Base-by-base conservation (phyloP, 2,797 vertebrate species). In the Falco biarmicus region DNA sequence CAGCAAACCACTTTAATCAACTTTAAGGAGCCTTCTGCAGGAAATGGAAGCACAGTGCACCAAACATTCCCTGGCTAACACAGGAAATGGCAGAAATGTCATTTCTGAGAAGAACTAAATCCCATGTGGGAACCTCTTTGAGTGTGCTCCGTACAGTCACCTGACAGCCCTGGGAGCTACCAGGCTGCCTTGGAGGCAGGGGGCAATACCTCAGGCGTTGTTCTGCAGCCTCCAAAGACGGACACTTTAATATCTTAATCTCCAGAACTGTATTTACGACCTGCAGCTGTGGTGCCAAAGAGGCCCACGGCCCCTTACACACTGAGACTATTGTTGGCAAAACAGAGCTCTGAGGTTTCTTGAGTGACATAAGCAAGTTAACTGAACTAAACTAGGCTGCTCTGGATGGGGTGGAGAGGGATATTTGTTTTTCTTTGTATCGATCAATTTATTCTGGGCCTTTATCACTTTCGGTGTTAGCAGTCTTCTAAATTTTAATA, bases 231-330 rank as follows among this genome's bases (percentile, higher is more conserved):
- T 71, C 81, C 87, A 54, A 9, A 73, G 73, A 81, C 75, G 70
- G 74, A 37, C 66, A 77, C 64, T 95, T 92, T 57, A 93, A 92
- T 90, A 87, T 77, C 93, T 78, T 85, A 65, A 94, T 84, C 83
- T 93, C 75, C 93, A 88, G 56, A 96, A 87, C 75, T 61, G 82
- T 84, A 80, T 75, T 91, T 96, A 87, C 3, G 31, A 95, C 88
- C 86, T 97, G 93, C 94, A 97, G 96, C 95, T 96, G 95, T 32
- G 60, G 84, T 91, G 90, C 88, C 93, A 93, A 59, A 93, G 95
- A 90, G 95, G 84, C 94, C 89, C 88, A 60, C 2, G 22, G 80
- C 65, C 66, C 81, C 11, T 2, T 10, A 65, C 73, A 96, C 59
- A 57, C 63, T 91, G 84, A 76, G 68, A 29, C 96, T 91, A 90